phyloP scores from a whole-genome alignment of 2,113 vertebrate genomes.

The Mastomys coucha region DNA sequence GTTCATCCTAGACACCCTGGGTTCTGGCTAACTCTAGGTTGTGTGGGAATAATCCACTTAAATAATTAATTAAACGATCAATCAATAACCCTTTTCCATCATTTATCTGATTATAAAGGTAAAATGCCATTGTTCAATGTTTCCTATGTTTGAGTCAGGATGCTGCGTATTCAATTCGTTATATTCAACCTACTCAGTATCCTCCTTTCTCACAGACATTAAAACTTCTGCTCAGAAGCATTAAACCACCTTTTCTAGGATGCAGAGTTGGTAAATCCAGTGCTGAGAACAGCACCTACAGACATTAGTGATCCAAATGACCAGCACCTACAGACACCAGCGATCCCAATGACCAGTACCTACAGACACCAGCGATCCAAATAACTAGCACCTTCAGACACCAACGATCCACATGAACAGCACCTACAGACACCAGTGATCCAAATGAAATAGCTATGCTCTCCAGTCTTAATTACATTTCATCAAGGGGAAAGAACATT shows the following conservation, averaged over 20 bases:
- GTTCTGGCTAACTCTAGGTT: background rate
- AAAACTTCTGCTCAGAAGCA: background rate
- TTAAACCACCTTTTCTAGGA: background rate
- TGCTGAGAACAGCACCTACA: background rate
- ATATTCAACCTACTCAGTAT: background rate
- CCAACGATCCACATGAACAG: too few species aligned
- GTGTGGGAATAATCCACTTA: background rate
- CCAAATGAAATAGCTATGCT: background rate
- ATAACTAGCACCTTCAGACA: too few species aligned
- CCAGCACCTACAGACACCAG: background rate
- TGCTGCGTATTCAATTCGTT: background rate
- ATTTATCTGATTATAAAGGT: background rate
- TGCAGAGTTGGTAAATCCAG: background rate
- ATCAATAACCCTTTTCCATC: background rate
- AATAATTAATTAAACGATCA: background rate
- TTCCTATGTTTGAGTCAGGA: background rate
- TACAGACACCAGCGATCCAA: too few species aligned
- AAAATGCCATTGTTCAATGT: background rate
- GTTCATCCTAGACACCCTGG: background rate
- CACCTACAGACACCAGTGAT: background rate
- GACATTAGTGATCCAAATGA: too few species aligned
- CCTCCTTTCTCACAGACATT: background rate
- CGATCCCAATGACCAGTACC: background rate
- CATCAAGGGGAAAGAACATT: background rate
- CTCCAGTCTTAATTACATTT: background rate